Base-by-base conservation (phyloP, 1,140 invertebrate genomes). In the Ceratitis capitata region DNA sequence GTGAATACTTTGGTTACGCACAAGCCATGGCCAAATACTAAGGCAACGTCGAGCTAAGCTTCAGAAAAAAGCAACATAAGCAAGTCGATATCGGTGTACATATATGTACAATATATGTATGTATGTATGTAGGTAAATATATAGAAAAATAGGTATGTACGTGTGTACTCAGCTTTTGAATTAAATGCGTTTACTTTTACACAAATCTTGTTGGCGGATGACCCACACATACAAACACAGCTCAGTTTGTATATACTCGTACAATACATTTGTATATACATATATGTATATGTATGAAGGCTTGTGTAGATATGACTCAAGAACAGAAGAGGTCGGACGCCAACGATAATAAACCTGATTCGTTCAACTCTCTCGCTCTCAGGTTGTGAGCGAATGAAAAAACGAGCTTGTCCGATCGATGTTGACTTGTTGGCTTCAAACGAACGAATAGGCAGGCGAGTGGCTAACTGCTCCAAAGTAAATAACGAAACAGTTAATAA, bases 401-500 rank as follows among this genome's bases (percentile, higher is more conserved):
- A 26, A 78, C 69, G 69, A 78, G 69, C 69, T 78, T 78, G 69
- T 78, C 69, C 69, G 69, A 78, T 78, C 69, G 69, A 47, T 47
- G 69, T 78, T 78, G 39, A 78, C 39, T 78, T 78, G 69, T 42
- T 45, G 19, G 42, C 39, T 78, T 78, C 19, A 78, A 78, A 78
- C n/a, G 69, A 78, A 45, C 69, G 69, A 78, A 78, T 78, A 45
- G 39, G 69, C 69, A 78, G 32, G 35, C 69, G 69, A 78, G 42
- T 42, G 39, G 69, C 39, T 78, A 78, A 78, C 69, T 78, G 69
- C 69, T 78, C 69, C 39, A 78, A 78, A 45, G 69, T 45, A 78
- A 78, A 78, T 78, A 78, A 78, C 39, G 39, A 78, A 78, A 78
- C 69, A 78, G 69, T 78, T 78, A 78, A 78, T 78, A 78, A 78